phyloP scores from a whole-genome alignment of 2,113 vertebrate species.

The Empidonax alnorum region DNA sequence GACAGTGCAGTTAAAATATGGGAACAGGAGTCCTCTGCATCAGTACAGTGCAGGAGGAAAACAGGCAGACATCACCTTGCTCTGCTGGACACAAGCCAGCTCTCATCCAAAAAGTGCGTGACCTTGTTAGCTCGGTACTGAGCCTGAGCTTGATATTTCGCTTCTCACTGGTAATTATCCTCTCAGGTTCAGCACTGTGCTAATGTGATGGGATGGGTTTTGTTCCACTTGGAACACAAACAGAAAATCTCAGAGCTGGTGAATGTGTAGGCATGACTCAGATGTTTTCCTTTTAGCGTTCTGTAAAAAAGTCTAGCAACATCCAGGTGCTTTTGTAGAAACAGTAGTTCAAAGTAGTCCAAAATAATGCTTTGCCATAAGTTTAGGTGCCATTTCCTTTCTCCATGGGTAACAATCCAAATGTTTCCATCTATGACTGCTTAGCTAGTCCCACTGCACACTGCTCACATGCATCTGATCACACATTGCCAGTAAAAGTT shows the following conservation, averaged over 20 bases:
- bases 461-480: neutral
- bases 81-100: neutral
- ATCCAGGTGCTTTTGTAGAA: neutral
- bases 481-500: neutral
- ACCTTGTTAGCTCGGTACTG: neutral
- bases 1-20: neutral
- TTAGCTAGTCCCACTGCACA: neutral
- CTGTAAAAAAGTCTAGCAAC: neutral
- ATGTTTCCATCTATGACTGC: neutral
- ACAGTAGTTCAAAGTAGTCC: neutral
- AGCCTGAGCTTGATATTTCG: neutral
- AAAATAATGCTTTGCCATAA: neutral
- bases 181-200: neutral
- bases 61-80: neutral
- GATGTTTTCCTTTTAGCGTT: neutral
- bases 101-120: neutral
- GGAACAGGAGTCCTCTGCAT: neutral
- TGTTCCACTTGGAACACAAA: neutral
- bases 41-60: neutral
- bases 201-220: neutral
- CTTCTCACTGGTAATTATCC: neutral
- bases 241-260: neutral
- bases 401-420: neutral
- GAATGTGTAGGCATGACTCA: neutral
- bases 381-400: neutral